Evolutionary conservation across 2,888 invertebrate species (phyloP), one percentile per base, ranked within the genome.

Genomic region (Dyspetes luteomarginatus): DNA sequence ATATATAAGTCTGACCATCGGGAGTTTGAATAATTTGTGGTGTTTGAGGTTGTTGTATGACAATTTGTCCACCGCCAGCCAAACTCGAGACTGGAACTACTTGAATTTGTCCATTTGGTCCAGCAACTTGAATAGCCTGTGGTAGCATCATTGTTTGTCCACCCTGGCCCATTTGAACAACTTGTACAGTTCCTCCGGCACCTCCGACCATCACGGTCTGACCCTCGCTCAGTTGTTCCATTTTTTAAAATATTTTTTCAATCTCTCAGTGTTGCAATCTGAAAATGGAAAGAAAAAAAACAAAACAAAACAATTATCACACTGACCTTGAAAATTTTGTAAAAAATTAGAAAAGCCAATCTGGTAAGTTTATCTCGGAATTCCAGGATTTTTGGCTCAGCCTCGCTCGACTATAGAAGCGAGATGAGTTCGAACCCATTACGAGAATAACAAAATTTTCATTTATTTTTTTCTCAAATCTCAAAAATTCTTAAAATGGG

Each of bases 1-100:
- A 97, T 72, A 98, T 95, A 86, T 97, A 96, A 0, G 98, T 97
- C 92, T 98, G 98, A 0, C 98, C 98, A 92, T 98, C 98, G 0
- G 97, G 94, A 0, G 98, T 96, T 91, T 98, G 98, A 41, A 98
- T 95, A 50, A 98, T 93, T 91, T 98, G 98, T 45, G 97, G 95
- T 78, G 94, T 95, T 85, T 94, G 94, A 4, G 94, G 94, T 69
- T 94, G 94, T 84, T 95, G 95, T 55, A 95, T 93, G 28, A 95
- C 92, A 64, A 95, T 93, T 88, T 94, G 94, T 30, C 94, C 93
- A 15, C 93, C 93, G 3, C 90, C 90, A 26, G 91, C 90, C 60
- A 95, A 90, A 89, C 94, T 95, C 0, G 95, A 95, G 22, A 96
- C 94, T 1, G 96, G 96, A 12, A 96, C 93, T 0, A 96, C 95